Conservation (phyloP, 2,797 vertebrate species). For the Liparis tanakae region DNA sequence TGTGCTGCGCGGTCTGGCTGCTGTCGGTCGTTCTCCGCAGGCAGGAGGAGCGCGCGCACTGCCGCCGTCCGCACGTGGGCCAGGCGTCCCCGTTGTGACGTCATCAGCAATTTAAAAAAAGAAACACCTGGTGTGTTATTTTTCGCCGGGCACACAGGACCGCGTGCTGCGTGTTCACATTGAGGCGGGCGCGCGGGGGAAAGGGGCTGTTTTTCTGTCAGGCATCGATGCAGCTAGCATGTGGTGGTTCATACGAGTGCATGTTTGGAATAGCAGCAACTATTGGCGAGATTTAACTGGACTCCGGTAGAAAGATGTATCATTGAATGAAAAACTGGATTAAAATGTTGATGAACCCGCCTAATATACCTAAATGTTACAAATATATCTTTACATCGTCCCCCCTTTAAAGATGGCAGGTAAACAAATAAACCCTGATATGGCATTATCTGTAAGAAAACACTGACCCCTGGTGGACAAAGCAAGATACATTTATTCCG, state of each 20-base stretch:
- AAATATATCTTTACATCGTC: background rate
- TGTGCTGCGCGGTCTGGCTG: slow-evolving; percentile 30
- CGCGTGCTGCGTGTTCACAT: slow-evolving; percentile 22
- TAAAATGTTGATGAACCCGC: background rate
- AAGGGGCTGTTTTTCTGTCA: background rate
- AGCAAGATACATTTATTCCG: fast-evolving
- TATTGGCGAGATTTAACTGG: background rate
- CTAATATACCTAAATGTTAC: background rate
- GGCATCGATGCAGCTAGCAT: background rate
- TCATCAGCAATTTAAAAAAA: slow-evolving; percentile 45
- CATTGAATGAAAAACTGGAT: background rate
- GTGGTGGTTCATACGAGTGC: background rate
- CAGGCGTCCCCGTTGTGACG: slow-evolving; percentile 61
- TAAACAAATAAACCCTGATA: slow-evolving; percentile 4
- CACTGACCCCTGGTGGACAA: slow-evolving; percentile 46
- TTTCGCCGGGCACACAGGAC: background rate
- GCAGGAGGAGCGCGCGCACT: slow-evolving; percentile 27
- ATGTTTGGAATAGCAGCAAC: background rate
- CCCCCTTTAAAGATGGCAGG: background rate
- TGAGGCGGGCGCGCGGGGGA: background rate
- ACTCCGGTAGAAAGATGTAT: background rate
- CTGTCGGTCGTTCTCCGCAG: slow-evolving; percentile 44
- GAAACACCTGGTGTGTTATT: background rate
- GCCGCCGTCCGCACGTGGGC: slow-evolving; percentile 51
- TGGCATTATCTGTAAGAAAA: background rate